A percentile compares a stretch with the other conserved stretches of the same genome.
Evolutionary conservation across 2,888 invertebrate species (phyloP).

Genomic region (Nineta flava): DNA sequence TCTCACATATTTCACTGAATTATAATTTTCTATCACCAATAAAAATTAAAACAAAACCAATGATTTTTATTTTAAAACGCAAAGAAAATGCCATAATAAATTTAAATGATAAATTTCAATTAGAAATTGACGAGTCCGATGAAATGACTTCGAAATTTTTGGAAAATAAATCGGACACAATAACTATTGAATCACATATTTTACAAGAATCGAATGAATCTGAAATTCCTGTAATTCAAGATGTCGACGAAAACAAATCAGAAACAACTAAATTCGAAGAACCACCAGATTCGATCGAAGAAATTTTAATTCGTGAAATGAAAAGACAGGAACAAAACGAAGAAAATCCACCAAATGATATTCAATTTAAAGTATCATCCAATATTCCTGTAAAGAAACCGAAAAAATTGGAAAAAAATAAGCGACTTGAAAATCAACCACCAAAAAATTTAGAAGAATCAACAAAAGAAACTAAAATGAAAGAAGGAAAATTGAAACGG

Average conservation of each 20-base stretch:
- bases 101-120: background rate
- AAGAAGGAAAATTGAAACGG: too few species aligned
- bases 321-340: background rate
- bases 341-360: too few species aligned
- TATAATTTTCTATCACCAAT: slow-evolving; percentile 64
- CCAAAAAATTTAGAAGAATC: too few species aligned
- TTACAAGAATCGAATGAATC: slow-evolving; percentile 6
- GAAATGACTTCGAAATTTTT: background rate
- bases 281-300: slow-evolving; percentile 1
- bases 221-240: slow-evolving; percentile 9
- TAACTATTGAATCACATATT: slow-evolving; percentile 7
- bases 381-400: too few species aligned
- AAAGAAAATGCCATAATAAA: slow-evolving; percentile 23
- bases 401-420: too few species aligned
- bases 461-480: too few species aligned
- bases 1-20: slow-evolving; percentile 65
- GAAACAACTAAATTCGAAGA: slow-evolving; percentile 14
- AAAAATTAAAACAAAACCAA: slow-evolving; percentile 66
- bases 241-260: slow-evolving; percentile 16
- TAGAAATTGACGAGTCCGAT: slow-evolving; percentile 1
- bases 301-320: slow-evolving; percentile 5
- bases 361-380: too few species aligned
- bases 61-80: slow-evolving; percentile 61
- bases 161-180: background rate
- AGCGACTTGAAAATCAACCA: too few species aligned